Evolutionary conservation across 2,113 vertebrate genomes (phyloP), one percentile per base, ranked within the genome.

Genomic region (Urocolius indicus): DNA sequence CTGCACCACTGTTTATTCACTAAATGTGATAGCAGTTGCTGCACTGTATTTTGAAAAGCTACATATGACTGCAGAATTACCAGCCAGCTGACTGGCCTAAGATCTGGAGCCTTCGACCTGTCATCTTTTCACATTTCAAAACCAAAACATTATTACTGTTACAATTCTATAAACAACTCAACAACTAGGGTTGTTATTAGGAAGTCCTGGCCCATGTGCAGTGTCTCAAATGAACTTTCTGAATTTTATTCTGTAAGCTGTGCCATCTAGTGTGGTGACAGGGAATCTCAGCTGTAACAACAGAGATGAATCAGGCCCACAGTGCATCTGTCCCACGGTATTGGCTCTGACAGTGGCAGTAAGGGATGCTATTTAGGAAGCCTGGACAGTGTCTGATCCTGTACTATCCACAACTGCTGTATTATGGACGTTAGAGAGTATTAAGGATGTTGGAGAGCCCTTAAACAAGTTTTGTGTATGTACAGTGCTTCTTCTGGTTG

Each of bases 251-350:
- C 57, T 38, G 74, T 49, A 80, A 38, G 16, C 71, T 85, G n/a
- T 95, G 96, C 96, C 94, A 72, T 48, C 94, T 95, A 62, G 87
- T 30, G 87, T 66, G 87, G 46, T 74, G 82, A 73, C 46, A 20
- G 34, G 55, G 90, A 43, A 93, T 55, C 71, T 91, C 79, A n/a
- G 36, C 55, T 16, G 57, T 5, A 43, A 51, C 8, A 43, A 23
- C 5, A 13, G 30, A 61, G 74, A 43, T 62, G 83, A 51, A 32
- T 34, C 82, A 62, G 71, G 13, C 2, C 26, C 0, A 5, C 6
- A 20, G 26, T 36, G 45, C 13, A 5, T 30, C 32, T 21, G 0
- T 38, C 73, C 43, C 23, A 0, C 71, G 49, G 0, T 4, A 26
- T 58, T 26, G 52, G 52, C 59, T 38, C 82, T 18, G 48, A 7